A percentile compares a stretch with the other conserved stretches of the same genome.
These are phyloP conservation scores for Ischnura elegans DNA, from an alignment of 2,888 invertebrate genomes.

Conservation along the genomic window DNA sequence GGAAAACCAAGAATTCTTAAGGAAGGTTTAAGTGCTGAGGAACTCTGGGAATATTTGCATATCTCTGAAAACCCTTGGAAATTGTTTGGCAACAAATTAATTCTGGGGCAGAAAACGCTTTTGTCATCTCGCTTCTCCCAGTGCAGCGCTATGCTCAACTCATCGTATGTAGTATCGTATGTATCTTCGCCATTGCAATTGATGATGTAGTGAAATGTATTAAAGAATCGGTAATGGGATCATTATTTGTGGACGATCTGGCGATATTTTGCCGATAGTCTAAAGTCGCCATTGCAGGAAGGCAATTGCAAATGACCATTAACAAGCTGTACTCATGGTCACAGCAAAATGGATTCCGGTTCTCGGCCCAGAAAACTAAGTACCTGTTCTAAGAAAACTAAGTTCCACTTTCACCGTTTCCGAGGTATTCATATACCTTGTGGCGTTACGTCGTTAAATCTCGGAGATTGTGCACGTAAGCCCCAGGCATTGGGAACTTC, in stretches of 20 bases:
- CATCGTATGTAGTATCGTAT: no score
- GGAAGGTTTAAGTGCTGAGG: no score
- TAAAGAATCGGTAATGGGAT: conserved; percentile 54
- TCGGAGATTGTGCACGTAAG: no score
- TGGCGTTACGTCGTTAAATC: no score
- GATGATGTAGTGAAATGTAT: conserved; percentile 59
- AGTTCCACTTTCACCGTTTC: neutral
- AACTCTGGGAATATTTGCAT: no score
- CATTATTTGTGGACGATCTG: conserved; percentile 68
- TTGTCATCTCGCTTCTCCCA: no score
- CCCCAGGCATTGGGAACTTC: no score
- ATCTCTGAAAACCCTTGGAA: no score
- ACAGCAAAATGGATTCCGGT: neutral
- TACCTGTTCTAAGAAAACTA: neutral
- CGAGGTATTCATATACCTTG: neutral
- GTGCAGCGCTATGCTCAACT: no score
- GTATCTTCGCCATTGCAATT: conserved; percentile 68
- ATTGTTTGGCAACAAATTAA: no score
- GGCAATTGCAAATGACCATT: neutral
- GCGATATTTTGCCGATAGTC: conserved; percentile 44
- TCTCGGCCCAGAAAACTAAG: neutral
- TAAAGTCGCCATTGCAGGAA: neutral
- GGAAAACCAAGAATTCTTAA: no score
- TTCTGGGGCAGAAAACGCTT: no score
- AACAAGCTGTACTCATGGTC: neutral